Evolutionary conservation across 2,113 vertebrate genomes (phyloP), one percentile per base, ranked within the genome.

Genomic region (Bubo bubo): DNA sequence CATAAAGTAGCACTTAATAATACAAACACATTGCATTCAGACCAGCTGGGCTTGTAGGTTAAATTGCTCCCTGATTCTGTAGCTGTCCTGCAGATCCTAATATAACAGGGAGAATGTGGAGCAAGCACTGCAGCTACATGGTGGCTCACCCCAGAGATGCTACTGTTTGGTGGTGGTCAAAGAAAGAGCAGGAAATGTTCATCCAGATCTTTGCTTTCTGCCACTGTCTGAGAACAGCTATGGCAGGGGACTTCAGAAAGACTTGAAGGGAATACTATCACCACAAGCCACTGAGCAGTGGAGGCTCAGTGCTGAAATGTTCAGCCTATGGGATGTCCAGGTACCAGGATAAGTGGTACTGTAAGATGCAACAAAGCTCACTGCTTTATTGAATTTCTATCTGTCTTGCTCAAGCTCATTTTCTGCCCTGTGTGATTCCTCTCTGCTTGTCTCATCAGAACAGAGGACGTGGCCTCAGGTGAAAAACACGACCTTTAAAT

Each of bases 211-310:
- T 27, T 32, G 16, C 45, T 64, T 64, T 73, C 47, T 35, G 24
- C 18, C 35, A 22, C 23, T 34, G 4, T 27, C 26, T 64, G 58
- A n/a, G 32, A 62, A 32, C 12, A 53, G 55, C 27, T 64, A 2
- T 9, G 26, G 35, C 39, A 79, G 53, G 14, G 47, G 83, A 28
- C 10, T 45, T 50, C 39, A n/a, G 49, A 47, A 37, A 41, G 45
- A 5, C 34, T 45, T 26, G 41, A 49, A 75, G 22, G 23, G n/a
- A 82, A 23, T 14, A 5, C 23, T 30, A 0, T 16, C 35, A 24
- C 18, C 26, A 2, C 11, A 6, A 28, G 4, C 12, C 15, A 45
- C 8, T 35, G 34, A n/a, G 21, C 0, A 10, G 7, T 27, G 27
- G n/a, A 35, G 30, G 32, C 39, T 58, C 62, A 41, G 45, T 49